Conservation (phyloP, 2,797 vertebrate genomes). For the Pipistrellus kuhlii region DNA sequence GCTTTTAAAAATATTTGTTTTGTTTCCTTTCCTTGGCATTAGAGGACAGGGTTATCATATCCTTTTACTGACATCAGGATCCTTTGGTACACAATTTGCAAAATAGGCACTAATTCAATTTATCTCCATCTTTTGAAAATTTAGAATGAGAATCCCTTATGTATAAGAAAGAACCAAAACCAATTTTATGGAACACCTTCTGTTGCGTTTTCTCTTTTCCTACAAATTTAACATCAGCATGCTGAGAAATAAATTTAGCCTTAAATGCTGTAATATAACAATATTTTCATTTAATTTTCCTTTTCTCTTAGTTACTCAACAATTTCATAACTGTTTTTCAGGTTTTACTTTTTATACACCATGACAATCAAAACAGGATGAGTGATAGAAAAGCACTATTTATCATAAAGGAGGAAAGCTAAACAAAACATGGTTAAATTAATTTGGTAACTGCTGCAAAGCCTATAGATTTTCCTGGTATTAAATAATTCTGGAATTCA, state of each 20-base stretch:
- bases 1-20: not conserved
- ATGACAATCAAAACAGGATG: not conserved
- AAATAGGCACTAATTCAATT: slow-evolving; percentile 54
- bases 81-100: slow-evolving; percentile 37
- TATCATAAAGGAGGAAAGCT: not conserved
- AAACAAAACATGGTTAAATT: not conserved
- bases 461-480: not conserved
- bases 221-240: not conserved
- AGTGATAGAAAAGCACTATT: not conserved
- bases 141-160: slow-evolving; percentile 25
- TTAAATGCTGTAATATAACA: not conserved
- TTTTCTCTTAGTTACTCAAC: not conserved
- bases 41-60: not conserved
- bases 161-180: not conserved
- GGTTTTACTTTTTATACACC: not conserved
- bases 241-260: slow-evolving; percentile 28
- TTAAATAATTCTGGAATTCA: not conserved
- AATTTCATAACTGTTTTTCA: not conserved
- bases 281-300: not conserved
- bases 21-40: not conserved
- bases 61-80: not conserved
- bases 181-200: not conserved
- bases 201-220: not conserved
- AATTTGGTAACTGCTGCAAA: not conserved
- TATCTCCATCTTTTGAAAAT: slow-evolving; percentile 31